Evolutionary conservation across 2,888 invertebrate species (phyloP).

Genomic region (Ochropleura plecta): DNA sequence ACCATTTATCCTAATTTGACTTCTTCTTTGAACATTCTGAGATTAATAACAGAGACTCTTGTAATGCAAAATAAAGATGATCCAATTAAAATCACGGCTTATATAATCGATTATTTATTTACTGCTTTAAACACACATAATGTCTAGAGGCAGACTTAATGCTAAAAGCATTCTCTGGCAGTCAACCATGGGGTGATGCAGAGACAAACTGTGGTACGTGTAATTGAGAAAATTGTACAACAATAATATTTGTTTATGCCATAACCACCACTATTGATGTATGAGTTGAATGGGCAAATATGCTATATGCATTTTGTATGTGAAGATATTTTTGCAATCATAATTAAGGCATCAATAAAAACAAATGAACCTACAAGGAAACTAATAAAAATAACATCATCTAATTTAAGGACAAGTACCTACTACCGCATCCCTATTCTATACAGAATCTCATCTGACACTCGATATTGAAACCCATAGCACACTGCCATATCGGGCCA

Average conservation of each 20-base stretch:
- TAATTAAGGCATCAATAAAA: slow-evolving; percentile 3
- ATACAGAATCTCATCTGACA: neutral
- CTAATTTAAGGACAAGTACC: too few species aligned
- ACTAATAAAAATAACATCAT: neutral
- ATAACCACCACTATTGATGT: neutral
- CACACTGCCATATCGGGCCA: slow-evolving; percentile 9
- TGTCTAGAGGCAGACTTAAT: neutral
- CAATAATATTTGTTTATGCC: neutral
- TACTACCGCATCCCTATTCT: neutral
- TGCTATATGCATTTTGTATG: neutral
- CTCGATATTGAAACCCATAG: slow-evolving; percentile 1
- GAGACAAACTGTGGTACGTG: neutral
- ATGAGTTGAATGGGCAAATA: neutral
- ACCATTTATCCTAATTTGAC: neutral
- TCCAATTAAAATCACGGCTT: neutral
- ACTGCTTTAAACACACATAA: neutral
- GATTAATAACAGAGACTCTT: neutral
- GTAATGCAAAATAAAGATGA: too few species aligned
- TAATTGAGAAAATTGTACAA: neutral
- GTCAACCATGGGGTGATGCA: neutral
- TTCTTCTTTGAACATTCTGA: too few species aligned
- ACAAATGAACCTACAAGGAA: slow-evolving; percentile 16
- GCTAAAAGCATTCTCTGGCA: neutral
- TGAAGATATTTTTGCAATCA: neutral
- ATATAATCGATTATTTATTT: neutral